Conservation (phyloP, 1,140 invertebrate genomes). For the Orussus abietinus region DNA sequence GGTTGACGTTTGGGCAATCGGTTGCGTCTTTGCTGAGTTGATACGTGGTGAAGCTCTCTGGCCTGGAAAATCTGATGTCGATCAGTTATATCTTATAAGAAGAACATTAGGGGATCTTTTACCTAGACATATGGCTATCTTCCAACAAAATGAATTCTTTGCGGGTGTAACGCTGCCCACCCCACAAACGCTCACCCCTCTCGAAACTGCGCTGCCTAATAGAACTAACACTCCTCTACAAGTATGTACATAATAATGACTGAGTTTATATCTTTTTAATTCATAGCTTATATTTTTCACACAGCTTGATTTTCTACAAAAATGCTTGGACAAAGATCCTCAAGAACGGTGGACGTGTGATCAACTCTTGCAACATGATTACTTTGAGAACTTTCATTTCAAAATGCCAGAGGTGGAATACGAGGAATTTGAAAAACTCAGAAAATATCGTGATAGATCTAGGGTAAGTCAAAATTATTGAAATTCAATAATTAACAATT, state of each 20-base stretch:
- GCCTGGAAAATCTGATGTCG: constrained; percentile 97
- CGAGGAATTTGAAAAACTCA: constrained; percentile 67
- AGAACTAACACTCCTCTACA: constrained; percentile 58
- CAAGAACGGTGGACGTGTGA: constrained; percentile 85
- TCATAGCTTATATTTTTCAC: constrained; percentile 8
- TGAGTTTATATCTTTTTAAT: not conserved
- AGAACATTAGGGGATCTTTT: constrained; percentile 88
- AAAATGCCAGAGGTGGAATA: constrained; percentile 68
- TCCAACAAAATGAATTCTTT: constrained; percentile 94
- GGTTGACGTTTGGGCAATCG: constrained; percentile 96
- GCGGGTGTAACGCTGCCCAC: constrained; percentile 88
- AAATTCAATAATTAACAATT: constrained; percentile 9
- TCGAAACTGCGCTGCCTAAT: constrained; percentile 79
- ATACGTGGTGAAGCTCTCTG: constrained; percentile 93
- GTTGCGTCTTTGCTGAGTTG: constrained; percentile 94
- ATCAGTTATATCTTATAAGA: constrained; percentile 94
- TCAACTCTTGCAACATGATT: constrained; percentile 82
- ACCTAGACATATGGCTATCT: constrained; percentile 91
- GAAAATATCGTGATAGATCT: constrained; percentile 58
- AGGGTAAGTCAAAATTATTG: constrained; percentile 47
- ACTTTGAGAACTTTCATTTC: constrained; percentile 80
- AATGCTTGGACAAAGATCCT: constrained; percentile 94
- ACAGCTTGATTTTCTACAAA: constrained; percentile 83
- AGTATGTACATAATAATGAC: constrained; percentile 25
- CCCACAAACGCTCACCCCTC: constrained; percentile 78